Percentiles rank a stretch among this genome's conserved stretches.
Evolutionary conservation across 2,113 vertebrate species (phyloP).

Genomic region (Blennius ocellaris): DNA sequence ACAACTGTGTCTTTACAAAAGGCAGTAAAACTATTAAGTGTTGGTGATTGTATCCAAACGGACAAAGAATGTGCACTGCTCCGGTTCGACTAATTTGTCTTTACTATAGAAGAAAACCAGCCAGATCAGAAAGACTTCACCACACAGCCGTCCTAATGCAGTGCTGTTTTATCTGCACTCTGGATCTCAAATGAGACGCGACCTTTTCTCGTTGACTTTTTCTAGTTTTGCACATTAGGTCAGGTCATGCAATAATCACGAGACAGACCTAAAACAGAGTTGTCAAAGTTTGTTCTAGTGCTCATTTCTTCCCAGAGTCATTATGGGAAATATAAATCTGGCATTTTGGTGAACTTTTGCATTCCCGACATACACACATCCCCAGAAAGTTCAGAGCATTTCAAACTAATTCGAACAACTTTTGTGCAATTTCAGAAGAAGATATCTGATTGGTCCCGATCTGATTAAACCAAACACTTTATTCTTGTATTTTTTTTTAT

Average conservation of each 20-base stretch:
- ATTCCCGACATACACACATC: too few species aligned
- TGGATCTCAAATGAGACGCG: conserved; percentile 33
- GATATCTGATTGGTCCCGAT: conserved; percentile 12
- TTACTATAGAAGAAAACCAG: too few species aligned
- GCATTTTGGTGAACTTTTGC: conserved; percentile 24
- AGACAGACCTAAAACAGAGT: conserved; percentile 4
- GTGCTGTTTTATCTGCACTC: too few species aligned
- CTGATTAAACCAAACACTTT: conserved; percentile 36
- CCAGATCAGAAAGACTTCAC: too few species aligned
- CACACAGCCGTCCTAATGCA: too few species aligned
- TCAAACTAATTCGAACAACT: conserved; percentile 21
- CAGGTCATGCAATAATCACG: conserved; percentile 32
- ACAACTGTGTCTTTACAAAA: too few species aligned
- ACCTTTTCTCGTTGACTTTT: conserved; percentile 43
- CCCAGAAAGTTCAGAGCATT: conserved; percentile 9
- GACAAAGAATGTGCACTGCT: too few species aligned
- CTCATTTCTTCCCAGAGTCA: conserved; percentile 2
- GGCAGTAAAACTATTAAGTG: too few species aligned
- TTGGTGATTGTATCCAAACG: too few species aligned
- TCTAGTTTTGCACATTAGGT: conserved; percentile 27
- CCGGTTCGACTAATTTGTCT: too few species aligned
- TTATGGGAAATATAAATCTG: conserved; percentile 13
- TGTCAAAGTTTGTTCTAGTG: conserved; percentile 31
- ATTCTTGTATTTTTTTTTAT: neutral
- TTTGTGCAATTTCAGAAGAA: conserved; percentile 22